phyloP scores from a whole-genome alignment of 2,113 vertebrate genomes.

The Haemorhous mexicanus region DNA sequence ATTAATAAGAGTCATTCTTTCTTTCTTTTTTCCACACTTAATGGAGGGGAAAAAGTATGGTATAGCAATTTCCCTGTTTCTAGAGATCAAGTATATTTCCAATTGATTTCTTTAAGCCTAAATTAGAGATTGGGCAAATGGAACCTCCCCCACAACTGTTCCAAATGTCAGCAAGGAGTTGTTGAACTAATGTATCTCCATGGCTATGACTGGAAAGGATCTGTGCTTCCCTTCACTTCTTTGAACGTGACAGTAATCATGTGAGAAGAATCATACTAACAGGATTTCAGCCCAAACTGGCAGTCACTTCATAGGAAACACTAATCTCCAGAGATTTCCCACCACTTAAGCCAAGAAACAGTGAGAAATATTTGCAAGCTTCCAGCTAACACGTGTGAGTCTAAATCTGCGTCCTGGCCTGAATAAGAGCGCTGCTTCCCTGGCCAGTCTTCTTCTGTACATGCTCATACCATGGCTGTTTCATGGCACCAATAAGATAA shows the following conservation, averaged over 20 bases:
- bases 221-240: background rate
- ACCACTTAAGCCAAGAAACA: slow-evolving; percentile 44
- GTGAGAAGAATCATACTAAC: slow-evolving; percentile 33
- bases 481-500: background rate
- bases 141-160: background rate
- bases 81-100: background rate
- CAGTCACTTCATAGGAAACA: background rate
- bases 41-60: accelerated
- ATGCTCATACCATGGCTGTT: background rate
- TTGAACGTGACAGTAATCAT: background rate
- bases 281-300: slow-evolving; percentile 46
- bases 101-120: background rate
- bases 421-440: background rate
- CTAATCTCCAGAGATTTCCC: slow-evolving; percentile 45
- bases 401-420: background rate
- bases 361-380: slow-evolving; percentile 19
- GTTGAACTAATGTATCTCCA: background rate
- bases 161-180: background rate
- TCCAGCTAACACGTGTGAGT: background rate
- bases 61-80: background rate
- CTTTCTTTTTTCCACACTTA: background rate
- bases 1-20: background rate
- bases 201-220: background rate
- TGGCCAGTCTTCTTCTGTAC: background rate
- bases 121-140: background rate